These are phyloP conservation scores for Camelus dromedarius DNA, from an alignment of 2,113 vertebrate genomes.

Conservation along the genomic window DNA sequence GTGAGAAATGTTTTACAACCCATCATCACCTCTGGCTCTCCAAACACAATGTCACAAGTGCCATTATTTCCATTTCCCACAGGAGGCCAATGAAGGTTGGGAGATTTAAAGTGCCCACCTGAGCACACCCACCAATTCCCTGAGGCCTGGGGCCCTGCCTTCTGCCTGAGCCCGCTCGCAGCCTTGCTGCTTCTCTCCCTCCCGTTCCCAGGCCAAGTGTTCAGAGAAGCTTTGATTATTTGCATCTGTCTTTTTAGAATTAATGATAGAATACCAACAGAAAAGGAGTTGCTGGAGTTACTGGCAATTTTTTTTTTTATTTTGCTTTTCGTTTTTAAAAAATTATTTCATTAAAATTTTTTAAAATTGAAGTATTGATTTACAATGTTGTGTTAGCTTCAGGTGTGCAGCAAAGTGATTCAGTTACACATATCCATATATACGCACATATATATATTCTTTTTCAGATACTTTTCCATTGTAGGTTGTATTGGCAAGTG, in stretches of 20 bases:
- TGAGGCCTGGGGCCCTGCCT: rapidly evolving
- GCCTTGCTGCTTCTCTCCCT: background rate
- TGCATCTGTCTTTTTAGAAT: conserved; percentile 39
- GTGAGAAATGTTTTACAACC: background rate
- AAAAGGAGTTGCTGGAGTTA: conserved; percentile 46
- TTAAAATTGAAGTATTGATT: too few species aligned
- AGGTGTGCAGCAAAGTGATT: too few species aligned
- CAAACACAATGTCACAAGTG: background rate
- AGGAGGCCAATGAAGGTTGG: background rate
- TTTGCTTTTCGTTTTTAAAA: too few species aligned
- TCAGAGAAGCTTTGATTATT: conserved; percentile 4
- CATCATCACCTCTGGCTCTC: background rate
- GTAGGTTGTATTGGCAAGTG: background rate
- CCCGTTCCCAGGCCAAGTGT: background rate
- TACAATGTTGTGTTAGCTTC: too few species aligned
- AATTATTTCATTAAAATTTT: too few species aligned
- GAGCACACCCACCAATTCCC: background rate
- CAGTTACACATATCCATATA: too few species aligned
- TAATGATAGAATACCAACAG: background rate
- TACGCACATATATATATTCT: too few species aligned
- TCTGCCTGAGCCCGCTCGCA: background rate
- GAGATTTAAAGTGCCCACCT: background rate
- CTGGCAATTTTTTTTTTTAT: background rate
- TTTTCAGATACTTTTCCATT: too few species aligned
- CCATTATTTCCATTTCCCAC: background rate